Evolutionary conservation across 1,140 invertebrate species (phyloP).

Genomic region (Ceratitis capitata): DNA sequence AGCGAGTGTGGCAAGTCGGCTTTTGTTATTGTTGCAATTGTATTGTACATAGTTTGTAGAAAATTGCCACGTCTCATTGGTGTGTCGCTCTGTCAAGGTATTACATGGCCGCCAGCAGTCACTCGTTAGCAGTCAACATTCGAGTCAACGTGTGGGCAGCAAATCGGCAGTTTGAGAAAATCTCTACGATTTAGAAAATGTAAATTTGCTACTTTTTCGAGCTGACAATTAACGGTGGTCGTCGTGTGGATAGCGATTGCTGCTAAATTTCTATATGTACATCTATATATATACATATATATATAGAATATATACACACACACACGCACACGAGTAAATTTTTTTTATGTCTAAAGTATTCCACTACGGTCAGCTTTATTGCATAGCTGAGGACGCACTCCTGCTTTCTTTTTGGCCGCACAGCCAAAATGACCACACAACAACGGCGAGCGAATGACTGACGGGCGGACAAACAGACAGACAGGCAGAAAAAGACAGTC

Average conservation of each 20-base stretch:
- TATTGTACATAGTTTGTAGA: background rate
- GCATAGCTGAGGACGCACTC: background rate
- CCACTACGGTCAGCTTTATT: background rate
- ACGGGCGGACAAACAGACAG: background rate
- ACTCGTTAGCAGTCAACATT: too few relatives aligned
- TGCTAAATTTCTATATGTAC: background rate
- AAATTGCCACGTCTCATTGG: background rate
- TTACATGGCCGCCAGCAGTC: background rate
- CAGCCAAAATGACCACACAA: slow-evolving; percentile 2
- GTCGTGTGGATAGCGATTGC: background rate
- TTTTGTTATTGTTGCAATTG: background rate
- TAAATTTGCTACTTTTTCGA: slow-evolving; percentile 2
- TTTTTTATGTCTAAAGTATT: background rate
- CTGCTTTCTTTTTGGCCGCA: background rate
- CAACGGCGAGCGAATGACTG: background rate
- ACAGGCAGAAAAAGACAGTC: too few relatives aligned
- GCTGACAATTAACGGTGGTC: background rate
- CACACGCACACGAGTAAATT: too few relatives aligned
- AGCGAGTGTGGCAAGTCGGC: background rate
- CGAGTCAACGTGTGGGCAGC: too few relatives aligned
- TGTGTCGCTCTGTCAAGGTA: background rate
- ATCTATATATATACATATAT: background rate
- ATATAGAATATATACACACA: background rate
- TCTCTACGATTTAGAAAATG: slow-evolving; percentile 8
- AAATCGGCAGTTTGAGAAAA: background rate